These are phyloP conservation scores for Pachyuromys duprasi DNA, from an alignment of 2,797 vertebrate species.

Conservation along the genomic window DNA sequence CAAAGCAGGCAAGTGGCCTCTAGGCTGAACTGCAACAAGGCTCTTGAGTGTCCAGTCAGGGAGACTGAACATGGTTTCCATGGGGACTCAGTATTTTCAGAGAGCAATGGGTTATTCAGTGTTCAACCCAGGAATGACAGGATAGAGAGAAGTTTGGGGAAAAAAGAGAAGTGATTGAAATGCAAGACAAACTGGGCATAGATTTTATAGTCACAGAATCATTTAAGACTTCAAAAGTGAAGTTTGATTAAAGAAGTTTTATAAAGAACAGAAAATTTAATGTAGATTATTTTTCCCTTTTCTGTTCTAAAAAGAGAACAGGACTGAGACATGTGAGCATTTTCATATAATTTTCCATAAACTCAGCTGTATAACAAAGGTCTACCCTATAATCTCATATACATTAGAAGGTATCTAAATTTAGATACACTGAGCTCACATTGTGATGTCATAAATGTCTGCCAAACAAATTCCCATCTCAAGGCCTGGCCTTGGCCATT, in stretches of 20 bases:
- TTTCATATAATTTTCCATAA: not conserved
- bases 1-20: not conserved
- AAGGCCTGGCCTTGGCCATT: not conserved
- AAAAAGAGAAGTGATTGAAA: not conserved
- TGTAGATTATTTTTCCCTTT: not conserved
- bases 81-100: not conserved
- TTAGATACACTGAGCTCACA: not conserved
- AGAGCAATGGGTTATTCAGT: not conserved
- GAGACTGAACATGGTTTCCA: not conserved
- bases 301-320: not conserved
- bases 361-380: not conserved
- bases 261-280: not conserved
- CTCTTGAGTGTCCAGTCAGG: not conserved
- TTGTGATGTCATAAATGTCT: not conserved
- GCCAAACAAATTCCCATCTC: not conserved
- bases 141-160: not conserved
- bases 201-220: not conserved
- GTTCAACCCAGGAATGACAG: not conserved
- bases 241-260: not conserved
- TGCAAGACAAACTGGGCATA: not conserved
- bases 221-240: not conserved
- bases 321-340: not conserved
- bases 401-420: not conserved
- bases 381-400: not conserved
- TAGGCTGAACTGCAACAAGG: not conserved